A percentile compares a stretch with the other conserved stretches of the same genome.
Conservation (phyloP, 2,113 vertebrate species). For the Calyptommatus sinebrachiatus region DNA sequence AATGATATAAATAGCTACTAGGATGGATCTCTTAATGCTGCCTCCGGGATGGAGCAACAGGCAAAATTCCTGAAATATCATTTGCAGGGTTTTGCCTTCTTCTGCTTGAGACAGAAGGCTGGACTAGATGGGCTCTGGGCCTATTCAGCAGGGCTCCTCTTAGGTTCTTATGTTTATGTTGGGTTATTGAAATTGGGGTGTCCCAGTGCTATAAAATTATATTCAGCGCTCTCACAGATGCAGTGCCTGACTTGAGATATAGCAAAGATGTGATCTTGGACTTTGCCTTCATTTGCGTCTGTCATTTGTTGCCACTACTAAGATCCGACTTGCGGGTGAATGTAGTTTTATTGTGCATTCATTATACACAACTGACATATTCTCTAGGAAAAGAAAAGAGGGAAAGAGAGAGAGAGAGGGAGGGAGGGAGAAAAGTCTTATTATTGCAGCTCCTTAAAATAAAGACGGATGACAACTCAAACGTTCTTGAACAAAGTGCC, state of each 20-base stretch:
- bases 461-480: slow-evolving; percentile 63
- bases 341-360: slow-evolving; percentile 59
- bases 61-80: too few species aligned
- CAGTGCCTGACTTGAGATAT: neutral
- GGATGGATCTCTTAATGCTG: too few species aligned
- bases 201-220: neutral
- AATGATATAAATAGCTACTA: too few species aligned
- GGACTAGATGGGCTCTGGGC: too few species aligned
- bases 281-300: slow-evolving; percentile 52
- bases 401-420: neutral
- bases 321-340: slow-evolving; percentile 51
- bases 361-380: slow-evolving; percentile 58
- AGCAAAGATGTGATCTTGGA: slow-evolving; percentile 43
- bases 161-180: too few species aligned
- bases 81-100: too few species aligned
- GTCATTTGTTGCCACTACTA: slow-evolving; percentile 33
- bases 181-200: neutral
- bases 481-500: slow-evolving; percentile 61
- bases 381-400: slow-evolving; percentile 24
- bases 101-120: too few species aligned
- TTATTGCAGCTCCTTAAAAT: slow-evolving; percentile 62
- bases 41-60: too few species aligned
- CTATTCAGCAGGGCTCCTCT: too few species aligned
- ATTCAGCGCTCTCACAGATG: neutral
- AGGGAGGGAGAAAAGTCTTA: slow-evolving; percentile 42